These are phyloP conservation scores for Pheucticus melanocephalus DNA, from an alignment of 2,113 vertebrate species.

Conservation along the genomic window DNA sequence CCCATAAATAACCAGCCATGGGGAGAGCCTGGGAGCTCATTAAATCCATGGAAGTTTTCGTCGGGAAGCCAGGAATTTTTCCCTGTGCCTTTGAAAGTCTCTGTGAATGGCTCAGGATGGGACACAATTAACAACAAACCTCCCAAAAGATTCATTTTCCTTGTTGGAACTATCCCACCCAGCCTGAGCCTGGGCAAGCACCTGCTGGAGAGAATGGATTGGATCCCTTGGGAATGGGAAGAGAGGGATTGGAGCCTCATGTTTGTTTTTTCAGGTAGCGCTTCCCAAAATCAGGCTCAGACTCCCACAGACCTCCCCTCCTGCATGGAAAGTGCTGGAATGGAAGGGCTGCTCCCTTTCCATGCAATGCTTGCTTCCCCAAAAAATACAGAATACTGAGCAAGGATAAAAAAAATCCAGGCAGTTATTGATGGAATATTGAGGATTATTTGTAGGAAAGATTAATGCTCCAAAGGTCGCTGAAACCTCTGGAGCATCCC, in stretches of 20 bases:
- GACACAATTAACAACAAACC: neutral
- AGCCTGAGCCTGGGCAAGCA: neutral
- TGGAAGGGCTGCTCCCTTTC: neutral
- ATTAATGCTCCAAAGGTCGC: neutral
- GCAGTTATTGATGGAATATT: neutral
- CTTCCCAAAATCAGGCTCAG: neutral
- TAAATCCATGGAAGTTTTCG: neutral
- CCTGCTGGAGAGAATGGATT: neutral
- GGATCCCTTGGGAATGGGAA: neutral
- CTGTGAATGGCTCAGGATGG: rapidly evolving
- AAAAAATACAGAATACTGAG: neutral
- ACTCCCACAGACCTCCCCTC: neutral
- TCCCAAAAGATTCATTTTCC: neutral
- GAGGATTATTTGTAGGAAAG: neutral
- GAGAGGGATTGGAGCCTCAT: neutral
- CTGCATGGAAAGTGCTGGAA: neutral
- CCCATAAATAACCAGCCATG: neutral
- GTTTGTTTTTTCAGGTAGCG: conserved; percentile 25
- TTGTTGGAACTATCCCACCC: neutral
- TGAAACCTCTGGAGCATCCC: neutral
- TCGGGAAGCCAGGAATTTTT: neutral
- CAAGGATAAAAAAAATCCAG: neutral
- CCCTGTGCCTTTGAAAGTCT: neutral
- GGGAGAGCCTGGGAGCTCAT: neutral
- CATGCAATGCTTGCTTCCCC: neutral